Evolutionary conservation across 2,888 invertebrate species (phyloP), one percentile per base, ranked within the genome.

Genomic region (Pseudococcus viburni): DNA sequence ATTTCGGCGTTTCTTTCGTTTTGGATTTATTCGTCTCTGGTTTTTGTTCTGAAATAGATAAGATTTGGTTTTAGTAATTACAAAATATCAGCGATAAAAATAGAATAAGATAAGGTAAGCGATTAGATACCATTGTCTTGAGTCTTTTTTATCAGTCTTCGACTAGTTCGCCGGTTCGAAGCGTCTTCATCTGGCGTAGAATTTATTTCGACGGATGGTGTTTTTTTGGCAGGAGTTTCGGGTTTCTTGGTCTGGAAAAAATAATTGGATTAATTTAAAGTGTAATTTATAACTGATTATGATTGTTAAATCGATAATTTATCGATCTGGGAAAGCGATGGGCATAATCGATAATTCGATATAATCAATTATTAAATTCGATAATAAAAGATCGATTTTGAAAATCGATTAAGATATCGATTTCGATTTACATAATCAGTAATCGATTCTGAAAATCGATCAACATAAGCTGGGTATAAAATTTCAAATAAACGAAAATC

Each of bases 1-100:
- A 2, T 84, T 51, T 84, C 4, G 85, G 59, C 15, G 85, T 22
- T 85, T 85, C 85, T 85, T 85, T 85, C 33, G 85, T n/a, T 55
- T 85, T 85, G 26, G 85, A 8, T 33, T 55, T 55, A 55, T 22
- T 55, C 26, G 33, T 8, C 2, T 83, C 80, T 26, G 33, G 33
- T 33, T 73, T 64, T 73, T 33, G 73, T 73, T 73, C 33, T 73
- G 26, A 15, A 33, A 73, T 73, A 5, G 15, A 33, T 73, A 26
- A n/a, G 12, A 33, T 33, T 73, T 73, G 7, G 2, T 33, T 22
- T 3, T 3, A 42, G 0, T 5, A 9, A 8, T 26, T 19, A 17
- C n/a, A 26, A 9, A 26, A 73, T 33, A 19, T 19, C 42, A 46
- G 1, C 3, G 73, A 33, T 73, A 19, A 46, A 83, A 46, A 80